Conservation (phyloP, 2,888 invertebrate genomes). For the Kuschelorhynchus macadamiae region DNA sequence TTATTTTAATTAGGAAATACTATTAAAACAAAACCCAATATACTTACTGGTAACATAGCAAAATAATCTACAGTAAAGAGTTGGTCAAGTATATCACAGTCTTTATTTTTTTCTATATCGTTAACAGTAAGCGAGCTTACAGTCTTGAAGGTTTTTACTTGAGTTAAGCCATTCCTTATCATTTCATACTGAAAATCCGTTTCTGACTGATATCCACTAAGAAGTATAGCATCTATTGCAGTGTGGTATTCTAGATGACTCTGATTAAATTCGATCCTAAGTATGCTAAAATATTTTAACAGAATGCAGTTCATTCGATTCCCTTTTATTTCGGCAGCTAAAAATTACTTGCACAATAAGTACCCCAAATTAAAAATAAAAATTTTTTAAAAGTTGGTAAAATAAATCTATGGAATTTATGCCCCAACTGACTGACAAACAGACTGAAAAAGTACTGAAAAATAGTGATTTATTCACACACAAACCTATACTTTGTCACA, state of each 20-base stretch:
- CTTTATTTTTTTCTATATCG: conserved; percentile 28
- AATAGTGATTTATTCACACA: too few relatives aligned
- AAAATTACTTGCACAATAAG: too few relatives aligned
- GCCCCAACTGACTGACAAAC: too few relatives aligned
- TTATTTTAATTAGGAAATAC: too few relatives aligned
- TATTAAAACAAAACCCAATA: too few relatives aligned
- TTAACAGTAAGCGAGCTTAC: conserved; percentile 9
- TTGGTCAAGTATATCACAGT: conserved; percentile 33
- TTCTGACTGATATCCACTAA: conserved; percentile 74
- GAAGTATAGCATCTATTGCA: conserved; percentile 86
- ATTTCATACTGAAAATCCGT: conserved; percentile 57
- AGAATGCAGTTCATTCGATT: background rate
- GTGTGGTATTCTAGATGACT: conserved; percentile 86
- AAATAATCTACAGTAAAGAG: conserved; percentile 51
- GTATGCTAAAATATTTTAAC: conserved; percentile 75
- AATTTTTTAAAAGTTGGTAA: too few relatives aligned
- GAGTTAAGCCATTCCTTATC: conserved; percentile 55
- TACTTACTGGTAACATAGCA: conserved; percentile 57
- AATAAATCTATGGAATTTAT: too few relatives aligned
- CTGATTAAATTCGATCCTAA: conserved; percentile 91
- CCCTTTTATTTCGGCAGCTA: background rate
- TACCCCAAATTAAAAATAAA: too few relatives aligned
- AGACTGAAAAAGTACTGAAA: too few relatives aligned
- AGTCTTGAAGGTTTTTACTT: conserved; percentile 17
- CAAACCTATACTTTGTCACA: too few relatives aligned